Evolutionary conservation across 2,888 invertebrate species (phyloP), one percentile per base, ranked within the genome.

Genomic region (Ormyrus rosae): DNA sequence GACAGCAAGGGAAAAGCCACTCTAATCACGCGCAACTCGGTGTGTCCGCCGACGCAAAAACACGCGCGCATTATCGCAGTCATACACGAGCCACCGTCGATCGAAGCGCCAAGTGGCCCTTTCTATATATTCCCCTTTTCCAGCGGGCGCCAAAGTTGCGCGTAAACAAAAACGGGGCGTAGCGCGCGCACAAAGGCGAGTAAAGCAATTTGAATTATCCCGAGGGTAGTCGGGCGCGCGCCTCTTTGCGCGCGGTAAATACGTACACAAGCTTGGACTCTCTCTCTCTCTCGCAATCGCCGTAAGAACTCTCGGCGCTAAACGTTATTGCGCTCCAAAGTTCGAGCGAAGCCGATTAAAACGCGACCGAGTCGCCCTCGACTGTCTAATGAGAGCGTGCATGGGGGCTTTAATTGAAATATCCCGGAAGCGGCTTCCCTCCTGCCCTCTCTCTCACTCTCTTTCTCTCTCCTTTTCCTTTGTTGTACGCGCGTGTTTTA

Each of bases 381-480:
- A 67, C 69, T 48, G 72, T 61, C 68, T 81, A 73, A 81, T 77
- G 69, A 80, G 68, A 80, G 58, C 46, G 58, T n/a, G 53, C 13
- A 34, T 19, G 60, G 78, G 48, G 19, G 65, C 58, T 81, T 71
- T 74, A 78, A 81, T 81, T 81, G 65, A 81, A 81, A 78, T 78
- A 78, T 81, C 70, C 64, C 58, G 77, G 77, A 77, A 81, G 53
- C 45, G 19, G n/a, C 53, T 34, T 45, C 34, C 58, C 50, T n/a
- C 10, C 53, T 53, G 1, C n/a, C 11, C 46, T n/a, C 55, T 34
- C 34, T 34, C 34, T 34, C 19, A 19, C 19, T 19, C 19, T 19
- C 19, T 19, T 2, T 34, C 34, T 34, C 34, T 2, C 34, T 34
- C 34, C 34, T 34, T 34, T 34, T 34, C 34, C 34, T 34, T 34